Evolutionary conservation across 92 coral and sea anemone genomes (phyloP).

Genomic region (Siderastrea siderea): DNA sequence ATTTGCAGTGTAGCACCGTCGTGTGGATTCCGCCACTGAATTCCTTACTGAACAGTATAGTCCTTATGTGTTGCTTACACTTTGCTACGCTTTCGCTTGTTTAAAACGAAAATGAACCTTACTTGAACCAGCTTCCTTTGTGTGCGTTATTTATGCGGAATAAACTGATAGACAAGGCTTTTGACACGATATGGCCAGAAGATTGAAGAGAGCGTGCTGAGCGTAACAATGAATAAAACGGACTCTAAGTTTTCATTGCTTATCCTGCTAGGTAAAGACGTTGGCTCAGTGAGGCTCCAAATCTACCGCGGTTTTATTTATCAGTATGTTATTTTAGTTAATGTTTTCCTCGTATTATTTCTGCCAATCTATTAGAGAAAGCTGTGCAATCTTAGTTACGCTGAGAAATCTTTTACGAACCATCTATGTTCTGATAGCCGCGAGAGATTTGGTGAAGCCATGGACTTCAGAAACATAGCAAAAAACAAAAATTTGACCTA

Average conservation of each 20-base stretch:
- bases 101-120: neutral
- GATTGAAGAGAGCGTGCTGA: constrained; percentile 18
- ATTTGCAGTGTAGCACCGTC: neutral
- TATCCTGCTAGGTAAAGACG: constrained; percentile 12
- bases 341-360: neutral
- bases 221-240: neutral
- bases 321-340: neutral
- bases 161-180: neutral
- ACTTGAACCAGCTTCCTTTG: neutral
- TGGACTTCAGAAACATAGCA: too few species aligned
- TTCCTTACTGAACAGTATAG: too few species aligned
- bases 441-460: neutral
- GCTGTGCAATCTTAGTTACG: too few species aligned
- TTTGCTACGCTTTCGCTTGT: neutral
- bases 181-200: neutral
- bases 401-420: too few species aligned
- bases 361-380: neutral
- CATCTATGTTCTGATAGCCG: too few species aligned
- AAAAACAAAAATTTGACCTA: too few species aligned
- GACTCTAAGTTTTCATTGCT: constrained; percentile 24
- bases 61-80: too few species aligned
- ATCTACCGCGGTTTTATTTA: neutral
- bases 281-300: constrained; percentile 7
- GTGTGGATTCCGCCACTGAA: too few species aligned
- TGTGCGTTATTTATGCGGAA: neutral